phyloP scores from a whole-genome alignment of 2,113 vertebrate species.

The Cyrtonyx montezumae region DNA sequence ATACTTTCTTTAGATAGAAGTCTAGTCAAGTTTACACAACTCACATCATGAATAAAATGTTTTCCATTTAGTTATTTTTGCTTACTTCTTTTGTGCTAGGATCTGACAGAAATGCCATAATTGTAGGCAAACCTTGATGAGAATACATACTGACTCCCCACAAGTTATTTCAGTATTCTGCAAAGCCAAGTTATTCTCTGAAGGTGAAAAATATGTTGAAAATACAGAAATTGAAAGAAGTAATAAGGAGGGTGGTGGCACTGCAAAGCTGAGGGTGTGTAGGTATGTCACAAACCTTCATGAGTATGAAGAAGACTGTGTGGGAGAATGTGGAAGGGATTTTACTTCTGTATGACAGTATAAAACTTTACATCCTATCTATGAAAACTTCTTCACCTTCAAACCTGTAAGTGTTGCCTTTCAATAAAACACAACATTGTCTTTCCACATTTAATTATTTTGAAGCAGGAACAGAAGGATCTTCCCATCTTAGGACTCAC shows the following conservation, averaged over 20 bases:
- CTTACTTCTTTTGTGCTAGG: neutral
- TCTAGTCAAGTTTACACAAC: neutral
- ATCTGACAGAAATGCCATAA: neutral
- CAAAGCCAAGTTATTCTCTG: neutral
- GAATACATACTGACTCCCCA: neutral
- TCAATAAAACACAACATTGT: neutral
- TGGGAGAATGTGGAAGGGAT: conserved; percentile 6
- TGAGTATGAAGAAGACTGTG: neutral
- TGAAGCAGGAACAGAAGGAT: neutral
- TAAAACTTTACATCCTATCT: conserved; percentile 5
- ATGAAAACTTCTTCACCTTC: neutral
- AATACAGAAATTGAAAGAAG: conserved; percentile 21
- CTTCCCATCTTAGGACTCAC: neutral
- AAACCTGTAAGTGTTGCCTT: neutral
- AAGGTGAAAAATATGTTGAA: conserved; percentile 38
- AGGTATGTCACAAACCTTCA: neutral
- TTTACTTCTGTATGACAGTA: neutral
- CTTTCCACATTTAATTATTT: neutral
- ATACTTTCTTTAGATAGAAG: neutral
- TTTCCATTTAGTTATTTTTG: neutral
- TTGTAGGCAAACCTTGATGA: neutral
- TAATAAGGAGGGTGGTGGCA: neutral
- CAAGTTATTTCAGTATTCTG: neutral
- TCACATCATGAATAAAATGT: neutral
- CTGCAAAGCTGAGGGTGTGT: neutral